Evolutionary conservation across 2,797 vertebrate genomes (phyloP), one percentile per base, ranked within the genome.

Genomic region (Gobio occitaniae): DNA sequence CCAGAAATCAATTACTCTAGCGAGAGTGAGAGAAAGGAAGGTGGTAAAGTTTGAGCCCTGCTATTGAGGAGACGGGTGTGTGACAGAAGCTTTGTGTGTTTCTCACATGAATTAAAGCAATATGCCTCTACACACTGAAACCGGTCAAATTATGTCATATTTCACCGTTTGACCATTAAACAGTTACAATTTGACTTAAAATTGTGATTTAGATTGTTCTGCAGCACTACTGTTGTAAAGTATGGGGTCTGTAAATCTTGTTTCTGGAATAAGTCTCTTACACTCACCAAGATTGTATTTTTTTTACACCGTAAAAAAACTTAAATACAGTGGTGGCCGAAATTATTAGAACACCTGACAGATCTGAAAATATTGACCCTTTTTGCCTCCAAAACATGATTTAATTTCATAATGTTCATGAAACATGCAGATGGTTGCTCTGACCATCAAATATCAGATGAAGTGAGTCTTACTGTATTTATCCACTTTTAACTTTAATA

Each of bases 1-100:
- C 38, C 59, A 79, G 74, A 77, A 82, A 79, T 75, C 38, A 9
- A 19, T 78, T 75, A 61, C 32, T 59, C 50, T 4, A 36, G 48
- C 2, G 3, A 47, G 65, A 84, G 56, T 17, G 81, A 77, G 41
- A n/a, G 32, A 44, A 11, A 68, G 61, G 6, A 17, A 16, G 68
- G 16, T 74, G 71, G 47, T 29, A 5, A 29, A 32, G 4, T 16
- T 44, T 44, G 12, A 71, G 41, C 41, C 21, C 12, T 48, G 41
- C 6, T 71, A 15, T 74, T 74, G 48, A 52, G 48, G 11, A 50
- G 44, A 69, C 0, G 2, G 2, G 1, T 48, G 25, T 48, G 6
- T 65, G 77, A 21, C 9, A 75, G 71, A 52, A 17, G 29, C 36
- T 36, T 36, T 65, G 63, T 65, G 25, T 65, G 29, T 15, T 29